Base-by-base conservation (phyloP, 30 jellyfish, hydroid and myxozoan genomes). In the Mastigias papua region DNA sequence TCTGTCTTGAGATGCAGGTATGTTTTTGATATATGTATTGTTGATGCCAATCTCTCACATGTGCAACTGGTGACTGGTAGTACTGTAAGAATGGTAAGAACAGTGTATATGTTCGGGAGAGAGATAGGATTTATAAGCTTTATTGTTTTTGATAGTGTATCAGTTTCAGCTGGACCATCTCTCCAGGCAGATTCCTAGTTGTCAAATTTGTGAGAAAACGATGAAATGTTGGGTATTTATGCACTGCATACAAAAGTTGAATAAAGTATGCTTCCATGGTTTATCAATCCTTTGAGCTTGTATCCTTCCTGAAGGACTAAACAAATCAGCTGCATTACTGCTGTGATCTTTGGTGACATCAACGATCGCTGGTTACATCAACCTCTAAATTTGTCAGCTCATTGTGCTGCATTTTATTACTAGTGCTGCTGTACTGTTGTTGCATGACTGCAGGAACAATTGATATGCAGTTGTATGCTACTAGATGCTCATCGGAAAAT, bases 141-240 rank as follows among this genome's bases (percentile, higher is more conserved):
- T 23, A 20, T 65, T 17, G 70, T 54, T 30, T 22, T 73, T 20
- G 65, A 54, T 80, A 22, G 22, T 0, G 73, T 82, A 29, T 22
- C 17, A 19, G 33, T 66, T 21, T 42, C 90, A 8, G 29, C 73
- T n/a, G n/a, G n/a, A 61, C 30, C 20, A 27, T 46, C 11, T 54
- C 28, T 37, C 90, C 90, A 80, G 33, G 49, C 25, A 66, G 82
- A 28, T 48, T 80, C 90, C 90, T 82, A 80, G 28, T 31, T 13
- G 33, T 80, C 72, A 4, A 80, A 31, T 42, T 80, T 73, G 8
- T 51, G 76, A 26, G 76, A 48, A 21, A 77, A 37, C 23, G 27
- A 23, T 10, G 26, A n/a, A 29, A 26, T 0, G n/a, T 80, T 46
- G 32, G 90, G 90, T 2, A 80, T 42, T 66, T 48, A 30, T 71